Evolutionary conservation across 2,113 vertebrate species (phyloP).

Genomic region (Bos taurus): DNA sequence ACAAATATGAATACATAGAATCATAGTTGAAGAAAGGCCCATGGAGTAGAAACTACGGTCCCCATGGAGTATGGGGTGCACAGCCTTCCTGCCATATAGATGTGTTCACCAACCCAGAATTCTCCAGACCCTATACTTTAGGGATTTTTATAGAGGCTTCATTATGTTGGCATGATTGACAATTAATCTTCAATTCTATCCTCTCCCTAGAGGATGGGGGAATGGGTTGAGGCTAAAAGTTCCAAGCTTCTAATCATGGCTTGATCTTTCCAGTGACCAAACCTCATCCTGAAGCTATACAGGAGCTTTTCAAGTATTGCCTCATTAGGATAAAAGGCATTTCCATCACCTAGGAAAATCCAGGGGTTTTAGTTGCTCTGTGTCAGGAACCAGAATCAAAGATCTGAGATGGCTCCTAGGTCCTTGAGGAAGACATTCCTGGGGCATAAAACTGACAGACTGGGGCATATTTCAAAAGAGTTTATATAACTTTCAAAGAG

Average conservation of each 20-base stretch:
- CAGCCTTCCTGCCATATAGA: too few species aligned
- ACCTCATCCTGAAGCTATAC: background rate
- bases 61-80: background rate
- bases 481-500: background rate
- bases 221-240: background rate
- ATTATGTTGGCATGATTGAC: background rate
- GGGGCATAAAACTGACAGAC: background rate
- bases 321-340: background rate
- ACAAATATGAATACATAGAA: background rate
- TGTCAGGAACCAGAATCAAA: background rate
- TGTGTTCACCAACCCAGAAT: background rate
- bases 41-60: background rate
- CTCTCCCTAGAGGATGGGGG: background rate
- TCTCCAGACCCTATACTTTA: background rate
- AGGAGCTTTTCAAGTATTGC: background rate
- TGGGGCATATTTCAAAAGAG: background rate
- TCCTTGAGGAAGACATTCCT: background rate
- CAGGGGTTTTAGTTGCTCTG: background rate
- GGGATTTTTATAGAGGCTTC: background rate
- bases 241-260: background rate
- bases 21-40: background rate
- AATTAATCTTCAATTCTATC: background rate
- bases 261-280: background rate
- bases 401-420: background rate
- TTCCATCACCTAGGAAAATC: background rate